These are phyloP conservation scores for Ceratina calcarata DNA, from an alignment of 1,140 invertebrate genomes.

Conservation along the genomic window DNA sequence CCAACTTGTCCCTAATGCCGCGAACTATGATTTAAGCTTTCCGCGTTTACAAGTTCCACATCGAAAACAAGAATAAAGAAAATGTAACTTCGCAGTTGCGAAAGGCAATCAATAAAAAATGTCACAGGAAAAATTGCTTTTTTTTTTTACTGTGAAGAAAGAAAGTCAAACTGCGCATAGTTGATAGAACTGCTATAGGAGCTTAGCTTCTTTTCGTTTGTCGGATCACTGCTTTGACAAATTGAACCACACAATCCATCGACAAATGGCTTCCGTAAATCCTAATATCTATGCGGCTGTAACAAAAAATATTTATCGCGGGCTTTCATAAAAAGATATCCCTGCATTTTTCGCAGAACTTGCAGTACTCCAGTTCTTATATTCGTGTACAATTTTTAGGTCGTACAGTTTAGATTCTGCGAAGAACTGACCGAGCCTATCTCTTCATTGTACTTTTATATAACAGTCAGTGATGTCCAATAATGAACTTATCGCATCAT, in stretches of 20 bases:
- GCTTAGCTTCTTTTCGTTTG: slow-evolving; percentile 1
- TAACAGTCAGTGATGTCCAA: no score
- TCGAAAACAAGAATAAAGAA: no score
- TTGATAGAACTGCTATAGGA: not conserved
- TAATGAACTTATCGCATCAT: no score
- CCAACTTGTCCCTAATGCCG: slow-evolving; percentile 43
- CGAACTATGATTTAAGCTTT: slow-evolving; percentile 36
- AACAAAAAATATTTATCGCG: not conserved
- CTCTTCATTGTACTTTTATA: no score
- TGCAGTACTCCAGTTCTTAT: not conserved
- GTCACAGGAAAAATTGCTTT: no score
- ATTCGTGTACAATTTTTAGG: not conserved
- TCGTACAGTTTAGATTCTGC: not conserved
- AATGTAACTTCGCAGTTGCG: no score
- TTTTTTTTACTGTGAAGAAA: no score
- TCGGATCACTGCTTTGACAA: not conserved
- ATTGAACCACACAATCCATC: not conserved
- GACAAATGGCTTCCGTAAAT: not conserved
- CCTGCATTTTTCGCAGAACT: no score
- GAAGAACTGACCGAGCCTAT: not conserved
- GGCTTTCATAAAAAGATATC: not conserved
- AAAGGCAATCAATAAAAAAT: no score
- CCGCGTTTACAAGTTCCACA: not conserved
- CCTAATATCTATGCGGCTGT: not conserved
- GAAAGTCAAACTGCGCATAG: not conserved